Evolutionary conservation across 2,888 invertebrate species (phyloP).

Genomic region (Euplagia quadripunctaria): DNA sequence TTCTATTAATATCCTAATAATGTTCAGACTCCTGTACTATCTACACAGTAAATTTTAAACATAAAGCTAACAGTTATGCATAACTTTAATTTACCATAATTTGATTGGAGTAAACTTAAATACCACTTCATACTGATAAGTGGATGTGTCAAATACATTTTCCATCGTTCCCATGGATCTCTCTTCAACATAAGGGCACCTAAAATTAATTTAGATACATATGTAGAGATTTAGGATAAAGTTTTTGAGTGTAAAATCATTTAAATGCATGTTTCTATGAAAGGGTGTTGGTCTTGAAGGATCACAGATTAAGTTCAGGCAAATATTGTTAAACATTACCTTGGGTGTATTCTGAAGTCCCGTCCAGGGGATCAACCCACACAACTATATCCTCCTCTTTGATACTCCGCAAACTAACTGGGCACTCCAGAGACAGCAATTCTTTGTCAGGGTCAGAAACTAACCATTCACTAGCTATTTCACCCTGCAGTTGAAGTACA

Average conservation of each 20-base stretch:
- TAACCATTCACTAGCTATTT: slow-evolving; percentile 91
- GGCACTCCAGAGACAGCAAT: slow-evolving; percentile 89
- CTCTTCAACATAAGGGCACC: slow-evolving; percentile 87
- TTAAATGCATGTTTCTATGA: slow-evolving; percentile 32
- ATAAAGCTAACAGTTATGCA: slow-evolving; percentile 49
- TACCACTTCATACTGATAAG: slow-evolving; percentile 87
- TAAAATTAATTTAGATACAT: slow-evolving; percentile 71
- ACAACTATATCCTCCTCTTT: slow-evolving; percentile 95
- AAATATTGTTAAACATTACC: slow-evolving; percentile 74
- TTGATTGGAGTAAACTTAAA: slow-evolving; percentile 85
- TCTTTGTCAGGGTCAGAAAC: slow-evolving; percentile 91
- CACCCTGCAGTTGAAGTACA: slow-evolving; percentile 56
- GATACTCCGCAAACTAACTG: slow-evolving; percentile 88
- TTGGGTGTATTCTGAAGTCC: slow-evolving; percentile 99
- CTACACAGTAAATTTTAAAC: slow-evolving; percentile 40
- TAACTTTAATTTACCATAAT: slow-evolving; percentile 80
- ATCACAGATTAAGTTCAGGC: not conserved
- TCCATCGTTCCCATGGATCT: slow-evolving; percentile 86
- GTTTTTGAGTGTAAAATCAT: slow-evolving; percentile 14
- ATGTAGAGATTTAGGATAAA: slow-evolving; percentile 21
- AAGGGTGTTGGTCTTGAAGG: slow-evolving; percentile 27
- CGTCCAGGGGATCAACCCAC: slow-evolving; percentile 99
- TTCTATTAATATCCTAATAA: slow-evolving; percentile 27
- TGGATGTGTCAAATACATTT: slow-evolving; percentile 85
- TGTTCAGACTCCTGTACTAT: slow-evolving; percentile 31